Conservation (phyloP, 2,888 invertebrate genomes). For the Drosophila multiciliata region DNA sequence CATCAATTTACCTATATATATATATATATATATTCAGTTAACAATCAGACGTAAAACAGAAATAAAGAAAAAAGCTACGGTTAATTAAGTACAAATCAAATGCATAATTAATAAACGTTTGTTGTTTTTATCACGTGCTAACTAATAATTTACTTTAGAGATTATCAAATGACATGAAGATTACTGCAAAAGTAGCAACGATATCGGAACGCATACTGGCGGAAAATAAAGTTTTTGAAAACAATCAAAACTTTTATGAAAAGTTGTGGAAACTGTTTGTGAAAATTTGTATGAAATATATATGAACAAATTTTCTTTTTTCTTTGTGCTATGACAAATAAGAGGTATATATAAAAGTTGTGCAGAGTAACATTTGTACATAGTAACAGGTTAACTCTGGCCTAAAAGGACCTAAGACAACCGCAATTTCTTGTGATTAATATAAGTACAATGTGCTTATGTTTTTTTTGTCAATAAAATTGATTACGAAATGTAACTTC, state of each 20-base stretch:
- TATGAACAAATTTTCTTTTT: background rate
- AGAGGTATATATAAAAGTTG: background rate
- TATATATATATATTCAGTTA: background rate
- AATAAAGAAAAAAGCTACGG: background rate
- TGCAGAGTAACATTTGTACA: background rate
- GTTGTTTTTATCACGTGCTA: no score
- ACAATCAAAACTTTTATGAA: background rate
- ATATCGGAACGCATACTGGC: background rate
- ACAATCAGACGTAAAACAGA: background rate
- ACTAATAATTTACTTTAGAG: no score
- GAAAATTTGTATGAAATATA: background rate
- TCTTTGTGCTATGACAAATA: background rate
- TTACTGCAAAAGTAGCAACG: background rate
- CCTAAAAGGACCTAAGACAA: background rate
- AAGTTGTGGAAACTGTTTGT: background rate
- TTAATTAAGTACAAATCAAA: no score
- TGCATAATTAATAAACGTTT: no score
- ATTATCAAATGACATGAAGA: background rate
- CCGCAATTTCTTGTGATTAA: background rate
- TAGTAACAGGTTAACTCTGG: background rate
- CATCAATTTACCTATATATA: background rate
- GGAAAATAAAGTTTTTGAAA: background rate
- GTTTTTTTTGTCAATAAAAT: slow-evolving; percentile 5
- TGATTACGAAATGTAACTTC: slow-evolving; percentile 35
- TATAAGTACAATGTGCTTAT: background rate